A percentile compares a stretch with the other conserved stretches of the same genome.
These are phyloP conservation scores for Procambarus clarkii DNA, from an alignment of 1,140 invertebrate genomes.

Conservation along the genomic window DNA sequence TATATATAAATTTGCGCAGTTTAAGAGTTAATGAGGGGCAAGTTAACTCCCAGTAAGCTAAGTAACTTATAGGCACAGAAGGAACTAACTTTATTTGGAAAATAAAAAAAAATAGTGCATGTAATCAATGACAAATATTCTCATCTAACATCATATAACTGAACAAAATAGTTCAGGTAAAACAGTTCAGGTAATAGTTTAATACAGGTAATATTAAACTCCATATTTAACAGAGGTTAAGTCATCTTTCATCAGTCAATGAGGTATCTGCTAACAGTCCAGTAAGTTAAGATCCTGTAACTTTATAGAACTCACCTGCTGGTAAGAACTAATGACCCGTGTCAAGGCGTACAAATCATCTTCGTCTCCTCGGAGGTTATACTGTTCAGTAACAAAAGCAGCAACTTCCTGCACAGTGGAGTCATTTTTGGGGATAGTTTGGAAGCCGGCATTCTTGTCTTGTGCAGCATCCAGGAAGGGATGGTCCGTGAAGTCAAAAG, in stretches of 20 bases:
- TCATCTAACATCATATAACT: no score
- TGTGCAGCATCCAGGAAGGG: slow-evolving; percentile 46
- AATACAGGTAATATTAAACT: neutral
- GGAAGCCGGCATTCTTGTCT: slow-evolving; percentile 27
- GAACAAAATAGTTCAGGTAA: no score
- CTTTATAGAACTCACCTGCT: slow-evolving; percentile 30
- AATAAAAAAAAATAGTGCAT: no score
- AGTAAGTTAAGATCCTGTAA: no score
- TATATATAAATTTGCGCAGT: no score
- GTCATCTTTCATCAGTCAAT: neutral
- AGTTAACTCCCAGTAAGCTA: no score
- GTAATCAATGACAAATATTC: no score
- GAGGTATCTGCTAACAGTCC: neutral
- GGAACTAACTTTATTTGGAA: no score
- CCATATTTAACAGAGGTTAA: neutral
- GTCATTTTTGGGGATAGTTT: slow-evolving; percentile 45
- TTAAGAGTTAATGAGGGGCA: no score
- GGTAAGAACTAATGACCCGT: slow-evolving; percentile 47
- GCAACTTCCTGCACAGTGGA: slow-evolving; percentile 46
- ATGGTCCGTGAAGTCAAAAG: slow-evolving; percentile 38
- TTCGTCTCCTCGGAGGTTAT: slow-evolving; percentile 69
- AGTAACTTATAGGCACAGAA: no score
- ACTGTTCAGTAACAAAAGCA: slow-evolving; percentile 63
- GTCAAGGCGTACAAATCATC: slow-evolving; percentile 65
- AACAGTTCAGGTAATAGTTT: no score